Conservation (phyloP, 1,140 invertebrate species). For the Bombus vancouverensis region DNA sequence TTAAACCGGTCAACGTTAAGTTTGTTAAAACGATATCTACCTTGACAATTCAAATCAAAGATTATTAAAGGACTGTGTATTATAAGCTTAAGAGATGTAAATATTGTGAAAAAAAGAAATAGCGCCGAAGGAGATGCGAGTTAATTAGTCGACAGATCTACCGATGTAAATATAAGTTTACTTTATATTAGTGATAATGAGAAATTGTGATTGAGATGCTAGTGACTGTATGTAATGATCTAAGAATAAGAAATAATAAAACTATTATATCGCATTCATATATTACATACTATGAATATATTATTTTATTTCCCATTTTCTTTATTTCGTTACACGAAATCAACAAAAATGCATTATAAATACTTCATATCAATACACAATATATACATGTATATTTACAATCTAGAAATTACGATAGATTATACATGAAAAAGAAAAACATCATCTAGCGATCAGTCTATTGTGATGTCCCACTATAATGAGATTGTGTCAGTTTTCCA, state of each 20-base stretch:
- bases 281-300: not conserved
- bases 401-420: not conserved
- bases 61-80: conserved; percentile 65
- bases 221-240: conserved; percentile 74
- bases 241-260: conserved; percentile 57
- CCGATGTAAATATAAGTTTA: conserved; percentile 73
- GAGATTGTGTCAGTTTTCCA: conserved; percentile 7
- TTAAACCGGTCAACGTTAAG: not conserved
- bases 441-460: not conserved
- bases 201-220: conserved; percentile 80
- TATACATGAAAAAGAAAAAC: not conserved
- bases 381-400: conserved; percentile 30
- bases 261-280: conserved; percentile 51
- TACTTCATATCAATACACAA: not conserved
- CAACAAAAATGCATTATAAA: conserved; percentile 15
- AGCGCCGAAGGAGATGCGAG: conserved; percentile 6
- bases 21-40: conserved; percentile 34
- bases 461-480: not conserved
- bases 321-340: not conserved
- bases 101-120: conserved; percentile 66
- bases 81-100: conserved; percentile 70
- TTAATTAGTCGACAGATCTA: conserved; percentile 57
- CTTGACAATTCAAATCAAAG: conserved; percentile 67
- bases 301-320: not conserved
- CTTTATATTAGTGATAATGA: conserved; percentile 67